Evolutionary conservation across 2,797 vertebrate genomes (phyloP), one percentile per base, ranked within the genome.

Genomic region (Megaceryle alcyon): DNA sequence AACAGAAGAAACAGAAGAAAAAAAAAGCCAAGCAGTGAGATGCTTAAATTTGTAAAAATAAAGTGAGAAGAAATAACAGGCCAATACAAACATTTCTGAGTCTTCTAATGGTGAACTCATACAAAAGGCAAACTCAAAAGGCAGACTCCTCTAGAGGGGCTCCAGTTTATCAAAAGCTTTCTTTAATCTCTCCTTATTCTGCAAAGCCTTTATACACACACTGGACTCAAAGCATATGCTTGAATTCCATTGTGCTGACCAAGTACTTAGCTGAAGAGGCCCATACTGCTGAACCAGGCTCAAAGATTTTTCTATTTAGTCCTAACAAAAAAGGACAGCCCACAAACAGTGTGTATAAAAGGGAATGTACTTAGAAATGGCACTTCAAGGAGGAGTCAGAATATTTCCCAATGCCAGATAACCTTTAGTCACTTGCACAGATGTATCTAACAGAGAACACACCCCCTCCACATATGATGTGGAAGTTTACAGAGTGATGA

Each of bases 381-480:
- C 49, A 88, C 84, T 85, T 83, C n/a, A 93, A 56, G 91, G 63
- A 86, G 41, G 43, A 78, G 82, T 35, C 57, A 49, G 71, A 87
- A 2, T 63, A 76, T 37, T 59, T 78, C 21, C 48, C 44, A 81
- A 26, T 23, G 71, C 22, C 79, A 83, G 51, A 86, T 23, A 76
- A 94, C 85, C 88, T 95, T 82, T 86, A 95, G 73, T 87, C 70
- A 82, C 1, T 2, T 53, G 41, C 90, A 88, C 61, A 81, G 86
- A 81, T 66, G 64, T 20, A 69, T 53, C 69, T 76, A 86, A 68
- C 28, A 82, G 91, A 91, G 86, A 93, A 91, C 7, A 33, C 11
- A 77, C 43, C 75, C 75, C 83, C 76, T 92, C 65, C 57, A n/a
- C 68, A 83, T 20, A 37, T 20, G 65, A 91, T 29, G 29, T 41